These are phyloP conservation scores for Spongia lamella DNA, from an alignment of 37 sponge, comb jelly and placozoan species.

Conservation along the genomic window DNA sequence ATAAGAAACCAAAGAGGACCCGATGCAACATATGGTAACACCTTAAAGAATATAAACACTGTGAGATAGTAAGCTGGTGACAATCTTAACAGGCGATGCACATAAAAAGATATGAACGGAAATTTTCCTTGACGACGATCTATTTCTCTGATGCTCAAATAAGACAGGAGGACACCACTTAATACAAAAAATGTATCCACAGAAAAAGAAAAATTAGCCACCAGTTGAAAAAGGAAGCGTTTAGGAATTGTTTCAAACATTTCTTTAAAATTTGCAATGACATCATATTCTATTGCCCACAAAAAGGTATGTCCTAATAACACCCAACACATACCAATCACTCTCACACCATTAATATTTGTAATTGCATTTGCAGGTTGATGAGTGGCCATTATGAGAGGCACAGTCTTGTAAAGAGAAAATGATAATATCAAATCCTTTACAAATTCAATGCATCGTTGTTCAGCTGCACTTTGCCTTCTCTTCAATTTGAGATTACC, in stretches of 20 bases:
- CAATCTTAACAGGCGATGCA: constrained; percentile 65
- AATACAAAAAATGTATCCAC: constrained; percentile 77
- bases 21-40: too few species aligned
- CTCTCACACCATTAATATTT: constrained; percentile 75
- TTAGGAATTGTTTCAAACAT: not conserved
- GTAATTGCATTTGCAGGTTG: constrained; percentile 65
- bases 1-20: too few species aligned
- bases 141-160: constrained; percentile 65
- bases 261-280: constrained; percentile 9
- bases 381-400: constrained; percentile 51
- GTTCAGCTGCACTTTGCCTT: too few species aligned
- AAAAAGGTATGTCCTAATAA: constrained; percentile 61
- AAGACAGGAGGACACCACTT: constrained; percentile 66
- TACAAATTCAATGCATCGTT: not conserved
- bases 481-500: too few species aligned
- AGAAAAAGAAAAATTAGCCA: constrained; percentile 60
- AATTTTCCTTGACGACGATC: constrained; percentile 35
- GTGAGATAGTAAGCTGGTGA: constrained; percentile 58
- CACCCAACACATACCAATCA: constrained; percentile 88
- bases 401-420: constrained; percentile 69
- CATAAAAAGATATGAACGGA: constrained; percentile 52
- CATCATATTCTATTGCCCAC: not conserved
- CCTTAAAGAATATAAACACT: too few species aligned
- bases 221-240: constrained; percentile 49
- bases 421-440: constrained; percentile 45